Base-by-base conservation (phyloP, 2,113 vertebrate genomes). In the Theristicus caerulescens region DNA sequence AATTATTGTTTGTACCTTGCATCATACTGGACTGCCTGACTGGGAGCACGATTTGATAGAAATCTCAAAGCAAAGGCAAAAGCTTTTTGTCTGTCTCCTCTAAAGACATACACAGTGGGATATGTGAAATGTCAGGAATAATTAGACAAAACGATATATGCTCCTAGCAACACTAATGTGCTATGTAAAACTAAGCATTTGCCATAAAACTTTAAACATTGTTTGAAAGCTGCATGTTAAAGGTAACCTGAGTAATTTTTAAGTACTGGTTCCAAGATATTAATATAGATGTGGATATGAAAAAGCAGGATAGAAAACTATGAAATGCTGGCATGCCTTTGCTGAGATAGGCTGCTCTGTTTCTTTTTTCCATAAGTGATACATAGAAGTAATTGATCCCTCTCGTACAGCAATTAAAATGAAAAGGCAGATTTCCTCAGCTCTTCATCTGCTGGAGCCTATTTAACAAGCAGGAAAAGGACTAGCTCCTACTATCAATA, bases 121-220 rank as follows among this genome's bases (percentile, higher is more conserved):
- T 96, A 96, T 82, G 51, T 95, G 95, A 96, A 96, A 96, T 97
- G 79, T 97, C 95, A 97, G 52, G 89, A 97, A 96, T 96, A 98
- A 98, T 97, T 97, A 96, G 81, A 87, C 76, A 88, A 96, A 97
- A 88, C 84, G 71, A 15, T 93, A 74, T 86, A 82, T 96, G 88
- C 86, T 92, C 81, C 83, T 82, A 94, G 85, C 94, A 94, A 96
- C 73, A 95, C 59, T 92, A 54, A 88, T 86, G 66, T 62, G 74
- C 70, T 73, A 66, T 84, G 78, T 92, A 64, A 84, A 96, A 71
- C 59, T 82, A 57, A 96, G 77, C 64, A 5, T 94, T 96, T 96
- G 46, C 92, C 83, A 15, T 90, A 58, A 95, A 92, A 47, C 44
- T 84, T 94, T 95, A 93, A 95, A 94, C 77, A 54, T 64, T 76